These are phyloP conservation scores for Nyctibius grandis DNA, from an alignment of 2,797 vertebrate genomes.

Conservation along the genomic window DNA sequence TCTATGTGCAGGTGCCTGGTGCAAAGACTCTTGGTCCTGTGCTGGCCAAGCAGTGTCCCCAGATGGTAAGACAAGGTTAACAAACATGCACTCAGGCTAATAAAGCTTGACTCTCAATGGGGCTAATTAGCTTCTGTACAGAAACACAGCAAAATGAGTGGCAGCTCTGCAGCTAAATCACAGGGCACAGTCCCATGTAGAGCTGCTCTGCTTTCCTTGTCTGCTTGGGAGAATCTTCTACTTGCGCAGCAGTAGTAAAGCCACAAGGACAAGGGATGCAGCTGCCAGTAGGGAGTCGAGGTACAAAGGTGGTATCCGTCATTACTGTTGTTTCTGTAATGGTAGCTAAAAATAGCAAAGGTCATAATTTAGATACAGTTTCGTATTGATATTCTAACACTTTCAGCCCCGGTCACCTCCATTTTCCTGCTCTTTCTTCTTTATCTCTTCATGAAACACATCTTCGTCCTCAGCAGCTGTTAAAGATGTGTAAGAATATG, in stretches of 20 bases:
- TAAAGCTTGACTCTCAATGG: slow-evolving; percentile 42
- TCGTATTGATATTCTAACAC: neutral
- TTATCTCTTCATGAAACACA: rapidly evolving
- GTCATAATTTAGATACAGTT: neutral
- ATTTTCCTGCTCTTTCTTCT: neutral
- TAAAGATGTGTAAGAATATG: neutral
- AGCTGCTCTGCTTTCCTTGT: neutral
- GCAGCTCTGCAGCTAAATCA: slow-evolving; percentile 7
- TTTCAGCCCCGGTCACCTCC: neutral
- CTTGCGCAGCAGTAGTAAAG: neutral
- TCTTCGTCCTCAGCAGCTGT: neutral
- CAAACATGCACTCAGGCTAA: slow-evolving; percentile 7
- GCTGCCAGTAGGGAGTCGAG: neutral
- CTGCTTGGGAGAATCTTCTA: neutral
- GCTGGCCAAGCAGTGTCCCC: neutral
- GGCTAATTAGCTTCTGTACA: slow-evolving; percentile 29
- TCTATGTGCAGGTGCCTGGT: neutral
- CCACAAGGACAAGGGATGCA: neutral
- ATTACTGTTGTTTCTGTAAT: neutral
- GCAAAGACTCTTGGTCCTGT: neutral
- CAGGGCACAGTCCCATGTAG: neutral
- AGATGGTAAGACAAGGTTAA: slow-evolving; percentile 12
- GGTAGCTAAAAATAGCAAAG: slow-evolving; percentile 1
- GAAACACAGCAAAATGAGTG: neutral
- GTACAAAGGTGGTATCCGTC: neutral